phyloP scores from a whole-genome alignment of 92 coral and sea anemone species.

The Umimayanthus kanabou region DNA sequence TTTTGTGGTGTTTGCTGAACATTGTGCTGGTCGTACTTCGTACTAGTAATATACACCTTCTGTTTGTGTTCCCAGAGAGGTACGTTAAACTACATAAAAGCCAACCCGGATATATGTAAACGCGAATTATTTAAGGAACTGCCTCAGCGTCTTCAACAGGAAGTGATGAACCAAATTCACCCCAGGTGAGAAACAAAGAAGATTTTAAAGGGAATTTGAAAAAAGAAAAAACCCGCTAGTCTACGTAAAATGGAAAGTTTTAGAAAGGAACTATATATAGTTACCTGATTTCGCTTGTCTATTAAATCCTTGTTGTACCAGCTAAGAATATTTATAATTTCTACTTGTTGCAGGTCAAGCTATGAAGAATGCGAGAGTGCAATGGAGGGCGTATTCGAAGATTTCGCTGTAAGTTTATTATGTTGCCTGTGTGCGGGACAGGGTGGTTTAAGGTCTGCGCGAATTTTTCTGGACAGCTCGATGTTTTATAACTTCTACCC shows the following conservation, averaged over 20 bases:
- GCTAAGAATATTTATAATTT: background rate
- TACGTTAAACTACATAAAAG: conserved; percentile 51
- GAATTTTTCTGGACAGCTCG: too few relatives aligned
- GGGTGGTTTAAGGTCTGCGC: too few relatives aligned
- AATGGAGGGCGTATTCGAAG: too few relatives aligned
- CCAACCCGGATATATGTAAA: conserved; percentile 55
- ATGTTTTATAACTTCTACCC: too few relatives aligned
- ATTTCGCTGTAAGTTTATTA: too few relatives aligned
- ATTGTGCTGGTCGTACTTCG: background rate
- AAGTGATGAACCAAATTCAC: conserved; percentile 36
- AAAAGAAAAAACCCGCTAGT: too few relatives aligned
- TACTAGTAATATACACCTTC: background rate
- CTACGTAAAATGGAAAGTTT: too few relatives aligned
- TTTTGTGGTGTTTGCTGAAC: background rate
- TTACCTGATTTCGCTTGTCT: too few relatives aligned
- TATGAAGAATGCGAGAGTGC: background rate
- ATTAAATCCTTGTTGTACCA: background rate
- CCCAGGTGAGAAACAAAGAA: background rate
- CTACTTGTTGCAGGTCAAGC: background rate
- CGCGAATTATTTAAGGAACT: conserved; percentile 59
- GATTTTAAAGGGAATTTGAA: background rate
- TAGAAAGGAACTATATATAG: background rate
- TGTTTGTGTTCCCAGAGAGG: conserved; percentile 49
- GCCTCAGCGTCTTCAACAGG: conserved; percentile 53
- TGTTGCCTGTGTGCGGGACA: too few relatives aligned